phyloP scores from a whole-genome alignment of 2,888 invertebrate genomes.

The Eulithis testata region DNA sequence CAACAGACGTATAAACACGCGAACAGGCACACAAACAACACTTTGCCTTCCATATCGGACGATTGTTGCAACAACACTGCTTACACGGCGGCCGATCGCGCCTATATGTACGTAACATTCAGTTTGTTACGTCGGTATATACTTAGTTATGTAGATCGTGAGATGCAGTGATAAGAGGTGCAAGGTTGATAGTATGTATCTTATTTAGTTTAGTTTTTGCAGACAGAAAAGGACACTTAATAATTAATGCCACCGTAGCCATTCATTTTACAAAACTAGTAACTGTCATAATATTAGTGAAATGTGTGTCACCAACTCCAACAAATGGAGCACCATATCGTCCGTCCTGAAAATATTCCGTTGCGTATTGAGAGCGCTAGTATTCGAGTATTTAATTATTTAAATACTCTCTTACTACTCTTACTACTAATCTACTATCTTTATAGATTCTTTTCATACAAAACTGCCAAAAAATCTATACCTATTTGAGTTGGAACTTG shows the following conservation, averaged over 20 bases:
- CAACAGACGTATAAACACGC: conserved; percentile 30
- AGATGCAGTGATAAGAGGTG: conserved; percentile 26
- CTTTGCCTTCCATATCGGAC: conserved; percentile 36
- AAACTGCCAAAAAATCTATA: too few species aligned
- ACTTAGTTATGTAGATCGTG: conserved; percentile 2
- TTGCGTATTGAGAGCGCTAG: too few species aligned
- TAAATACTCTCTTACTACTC: too few species aligned
- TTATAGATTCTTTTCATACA: too few species aligned
- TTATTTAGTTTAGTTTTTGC: not conserved
- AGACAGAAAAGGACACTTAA: not conserved
- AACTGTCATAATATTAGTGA: too few species aligned
- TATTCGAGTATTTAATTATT: too few species aligned
- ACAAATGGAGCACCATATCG: too few species aligned
- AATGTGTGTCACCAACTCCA: too few species aligned
- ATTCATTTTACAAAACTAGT: too few species aligned
- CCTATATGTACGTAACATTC: conserved; percentile 31
- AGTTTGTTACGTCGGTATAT: conserved; percentile 9
- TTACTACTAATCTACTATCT: too few species aligned
- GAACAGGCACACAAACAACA: conserved; percentile 37
- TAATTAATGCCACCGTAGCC: not conserved
- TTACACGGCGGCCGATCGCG: conserved; percentile 10
- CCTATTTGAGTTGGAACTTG: too few species aligned
- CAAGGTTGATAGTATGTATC: conserved; percentile 20
- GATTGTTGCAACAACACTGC: conserved; percentile 37
- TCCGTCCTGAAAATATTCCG: too few species aligned